Percentiles rank a stretch among this genome's conserved stretches.
Evolutionary conservation across 2,888 invertebrate genomes (phyloP).

Genomic region (Coelopa pilipes): DNA sequence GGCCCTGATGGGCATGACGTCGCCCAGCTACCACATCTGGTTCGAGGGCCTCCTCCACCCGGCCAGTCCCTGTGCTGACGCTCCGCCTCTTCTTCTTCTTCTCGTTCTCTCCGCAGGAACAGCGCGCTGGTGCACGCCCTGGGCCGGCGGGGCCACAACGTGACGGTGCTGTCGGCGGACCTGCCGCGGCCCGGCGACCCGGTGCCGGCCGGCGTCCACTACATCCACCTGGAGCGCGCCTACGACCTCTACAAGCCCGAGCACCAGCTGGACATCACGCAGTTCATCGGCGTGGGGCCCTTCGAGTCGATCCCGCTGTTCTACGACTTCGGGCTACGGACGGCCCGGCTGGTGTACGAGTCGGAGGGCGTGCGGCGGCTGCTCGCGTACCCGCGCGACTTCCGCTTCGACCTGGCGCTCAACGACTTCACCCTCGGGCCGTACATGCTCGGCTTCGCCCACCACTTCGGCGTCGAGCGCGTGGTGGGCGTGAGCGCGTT

Average conservation of each 20-base stretch:
- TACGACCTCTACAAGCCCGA: constrained; percentile 43
- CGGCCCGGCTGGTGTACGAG: constrained; percentile 29
- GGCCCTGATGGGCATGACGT: constrained; percentile 49
- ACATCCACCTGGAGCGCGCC: constrained; percentile 53
- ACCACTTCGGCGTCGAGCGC: constrained; percentile 58
- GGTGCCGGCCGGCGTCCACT: constrained; percentile 48
- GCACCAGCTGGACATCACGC: constrained; percentile 33
- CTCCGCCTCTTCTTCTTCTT: not conserved
- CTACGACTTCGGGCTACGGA: constrained; percentile 43
- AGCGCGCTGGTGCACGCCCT: constrained; percentile 48
- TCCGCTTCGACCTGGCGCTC: constrained; percentile 59
- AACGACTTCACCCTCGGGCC: constrained; percentile 58
- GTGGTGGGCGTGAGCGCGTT: constrained; percentile 50
- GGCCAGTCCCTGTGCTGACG: not conserved
- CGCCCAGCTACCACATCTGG: constrained; percentile 53
- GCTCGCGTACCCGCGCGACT: constrained; percentile 53
- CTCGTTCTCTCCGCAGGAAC: constrained; percentile 44
- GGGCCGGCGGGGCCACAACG: constrained; percentile 50
- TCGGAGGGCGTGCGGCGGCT: constrained; percentile 51
- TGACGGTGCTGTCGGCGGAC: constrained; percentile 52
- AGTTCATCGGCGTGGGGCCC: constrained; percentile 40
- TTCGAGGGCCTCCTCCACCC: constrained; percentile 2
- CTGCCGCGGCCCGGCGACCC: constrained; percentile 36
- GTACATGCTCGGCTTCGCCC: constrained; percentile 55
- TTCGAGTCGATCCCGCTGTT: constrained; percentile 38